Evolutionary conservation across 2,113 vertebrate genomes (phyloP).

Genomic region (Alexandromys fortis): DNA sequence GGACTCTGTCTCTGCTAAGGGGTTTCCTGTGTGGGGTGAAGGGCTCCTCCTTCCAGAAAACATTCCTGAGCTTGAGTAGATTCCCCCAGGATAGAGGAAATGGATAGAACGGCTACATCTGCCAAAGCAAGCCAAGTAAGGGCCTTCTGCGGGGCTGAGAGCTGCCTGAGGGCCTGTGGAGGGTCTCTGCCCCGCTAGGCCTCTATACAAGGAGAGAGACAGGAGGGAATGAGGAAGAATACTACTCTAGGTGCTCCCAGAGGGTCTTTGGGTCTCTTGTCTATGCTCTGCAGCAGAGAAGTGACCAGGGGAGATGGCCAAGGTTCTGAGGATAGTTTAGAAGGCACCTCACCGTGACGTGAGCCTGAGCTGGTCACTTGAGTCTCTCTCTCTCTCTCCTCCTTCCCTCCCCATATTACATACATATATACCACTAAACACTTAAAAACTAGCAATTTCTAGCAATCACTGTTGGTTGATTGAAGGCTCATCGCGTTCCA

Average conservation of each 20-base stretch:
- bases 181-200: too few relatives aligned
- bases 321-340: not conserved
- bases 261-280: not conserved
- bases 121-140: not conserved
- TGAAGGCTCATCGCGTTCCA: not conserved
- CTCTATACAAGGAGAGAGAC: not conserved
- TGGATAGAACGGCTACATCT: not conserved
- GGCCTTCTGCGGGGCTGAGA: not conserved
- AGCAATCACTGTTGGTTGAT: not conserved
- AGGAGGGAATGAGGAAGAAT: fast-evolving
- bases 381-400: not conserved
- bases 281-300: not conserved
- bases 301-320: too few relatives aligned
- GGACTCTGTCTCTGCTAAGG: constrained; percentile 13
- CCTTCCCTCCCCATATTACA: not conserved
- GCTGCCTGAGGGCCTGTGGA: not conserved
- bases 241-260: not conserved
- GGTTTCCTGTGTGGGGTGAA: not conserved
- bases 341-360: not conserved
- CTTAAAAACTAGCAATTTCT: not conserved
- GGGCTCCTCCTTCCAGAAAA: not conserved
- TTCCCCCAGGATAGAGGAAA: not conserved
- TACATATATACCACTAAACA: not conserved
- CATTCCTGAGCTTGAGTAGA: not conserved
- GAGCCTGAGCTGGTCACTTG: not conserved